Conservation (phyloP, 2,888 invertebrate species). For the Allolobophora icterica region DNA sequence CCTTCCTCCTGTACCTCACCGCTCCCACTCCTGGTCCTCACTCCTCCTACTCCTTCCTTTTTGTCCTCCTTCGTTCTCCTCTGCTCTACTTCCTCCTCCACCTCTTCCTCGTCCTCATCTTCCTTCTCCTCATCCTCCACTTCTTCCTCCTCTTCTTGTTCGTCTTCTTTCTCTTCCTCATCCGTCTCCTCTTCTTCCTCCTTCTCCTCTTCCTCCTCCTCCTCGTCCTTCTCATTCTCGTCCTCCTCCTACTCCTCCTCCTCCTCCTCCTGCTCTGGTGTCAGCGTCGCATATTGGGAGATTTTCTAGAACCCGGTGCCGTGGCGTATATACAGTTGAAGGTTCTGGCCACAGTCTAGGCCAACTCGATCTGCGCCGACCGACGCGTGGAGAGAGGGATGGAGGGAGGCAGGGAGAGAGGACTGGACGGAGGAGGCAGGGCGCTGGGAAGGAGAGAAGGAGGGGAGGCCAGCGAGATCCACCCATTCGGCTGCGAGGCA, state of each 20-base stretch:
- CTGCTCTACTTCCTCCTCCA: not conserved
- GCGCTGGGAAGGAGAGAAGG: not conserved
- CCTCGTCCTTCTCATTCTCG: not conserved
- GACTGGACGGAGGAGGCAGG: not conserved
- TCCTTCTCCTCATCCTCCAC: not conserved
- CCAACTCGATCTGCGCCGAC: constrained; percentile 5
- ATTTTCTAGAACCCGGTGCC: constrained; percentile 8
- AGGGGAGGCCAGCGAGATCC: constrained; percentile 9
- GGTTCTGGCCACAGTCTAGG: constrained; percentile 1
- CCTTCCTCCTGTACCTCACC: not conserved
- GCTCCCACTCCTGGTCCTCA: not conserved
- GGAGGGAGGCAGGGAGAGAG: not conserved
- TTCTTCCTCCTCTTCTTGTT: not conserved
- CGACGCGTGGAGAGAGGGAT: not conserved
- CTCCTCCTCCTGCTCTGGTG: not conserved
- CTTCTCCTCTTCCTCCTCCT: not conserved
- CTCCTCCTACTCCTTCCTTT: not conserved
- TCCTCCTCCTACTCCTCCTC: not conserved
- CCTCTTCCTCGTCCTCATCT: not conserved
- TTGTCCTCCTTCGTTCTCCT: not conserved
- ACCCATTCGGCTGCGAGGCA: constrained; percentile 12
- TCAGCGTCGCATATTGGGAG: constrained; percentile 18
- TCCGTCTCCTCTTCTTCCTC: not conserved
- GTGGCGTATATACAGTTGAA: not conserved
- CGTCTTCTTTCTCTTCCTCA: not conserved